Conservation (phyloP, 2,113 vertebrate species). For the Mobula birostris region DNA sequence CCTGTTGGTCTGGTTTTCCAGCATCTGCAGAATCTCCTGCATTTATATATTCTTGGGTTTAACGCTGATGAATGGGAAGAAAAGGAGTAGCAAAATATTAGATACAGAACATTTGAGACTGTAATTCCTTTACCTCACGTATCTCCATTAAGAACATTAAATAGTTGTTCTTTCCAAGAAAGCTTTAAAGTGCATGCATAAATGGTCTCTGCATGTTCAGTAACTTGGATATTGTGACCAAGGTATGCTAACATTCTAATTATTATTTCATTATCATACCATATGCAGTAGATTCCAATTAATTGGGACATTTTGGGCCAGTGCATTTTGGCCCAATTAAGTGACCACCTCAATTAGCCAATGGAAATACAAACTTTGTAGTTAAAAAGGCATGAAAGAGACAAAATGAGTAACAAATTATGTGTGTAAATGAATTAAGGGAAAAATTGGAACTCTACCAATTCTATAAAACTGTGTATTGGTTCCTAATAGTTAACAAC, state of each 20-base stretch:
- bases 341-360: too few species aligned
- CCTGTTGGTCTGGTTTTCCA: too few species aligned
- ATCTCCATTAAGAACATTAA: neutral
- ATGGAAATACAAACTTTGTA: too few species aligned
- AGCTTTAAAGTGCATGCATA: constrained; percentile 28
- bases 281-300: neutral
- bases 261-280: neutral
- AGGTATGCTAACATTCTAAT: neutral
- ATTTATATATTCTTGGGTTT: neutral
- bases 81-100: neutral
- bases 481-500: too few species aligned
- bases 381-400: too few species aligned
- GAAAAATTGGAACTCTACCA: too few species aligned
- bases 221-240: neutral
- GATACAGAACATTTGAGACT: neutral
- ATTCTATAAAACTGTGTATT: too few species aligned
- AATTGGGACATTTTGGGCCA: too few species aligned
- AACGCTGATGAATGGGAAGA: neutral
- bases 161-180: constrained; percentile 11
- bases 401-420: too few species aligned
- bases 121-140: neutral
- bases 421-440: too few species aligned
- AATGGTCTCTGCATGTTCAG: neutral
- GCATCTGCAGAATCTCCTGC: too few species aligned
- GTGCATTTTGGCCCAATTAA: too few species aligned